Base-by-base conservation (phyloP, 53 echinoderm and acorn worm genomes). In the Henricia sp. region DNA sequence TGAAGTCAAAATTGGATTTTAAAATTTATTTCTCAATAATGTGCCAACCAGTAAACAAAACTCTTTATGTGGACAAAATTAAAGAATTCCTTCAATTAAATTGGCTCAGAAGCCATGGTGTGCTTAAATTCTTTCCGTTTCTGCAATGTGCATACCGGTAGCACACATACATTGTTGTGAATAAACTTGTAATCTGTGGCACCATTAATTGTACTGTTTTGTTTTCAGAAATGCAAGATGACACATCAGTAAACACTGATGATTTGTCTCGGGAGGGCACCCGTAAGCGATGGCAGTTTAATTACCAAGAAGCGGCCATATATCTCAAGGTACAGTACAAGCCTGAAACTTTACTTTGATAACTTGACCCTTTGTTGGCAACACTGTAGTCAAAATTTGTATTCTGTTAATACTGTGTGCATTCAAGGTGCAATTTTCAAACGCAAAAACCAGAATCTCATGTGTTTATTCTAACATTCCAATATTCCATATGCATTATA, bases 241-340 rank as follows among this genome's bases (percentile, higher is more conserved):
- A 74, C 53, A 12, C 64, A 5, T 64, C 76, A 63, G 62, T 51
- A 2, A 59, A 34, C 20, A 73, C 75, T 5, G 86, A 63, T 50
- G 66, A 65, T 32, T 25, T 38, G 34, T 51, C 39, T 26, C 73
- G 50, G 4, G 85, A 58, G 38, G 52, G 67, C 40, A 4, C 53
- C 6, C 3, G 36, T 37, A 80, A 83, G 68, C 53, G 82, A 52
- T 95, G 95, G 95, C 77, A 95, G 50, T 55, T 86, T 9, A 86
- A 86, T 53, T 76, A 75, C 58, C 57, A 88, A 57, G 82, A 78
- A 39, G 82, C 88, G 29, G 80, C 88, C 6, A 82, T 88, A 20
- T 86, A 86, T 63, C 86, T 86, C 20, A 80, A 32, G 80, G 80
- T 72, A 51, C 5, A 21, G n/a, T n/a, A n/a, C n/a, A n/a, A n/a